Evolutionary conservation across 2,888 invertebrate species (phyloP).

Genomic region (Melolontha melolontha): DNA sequence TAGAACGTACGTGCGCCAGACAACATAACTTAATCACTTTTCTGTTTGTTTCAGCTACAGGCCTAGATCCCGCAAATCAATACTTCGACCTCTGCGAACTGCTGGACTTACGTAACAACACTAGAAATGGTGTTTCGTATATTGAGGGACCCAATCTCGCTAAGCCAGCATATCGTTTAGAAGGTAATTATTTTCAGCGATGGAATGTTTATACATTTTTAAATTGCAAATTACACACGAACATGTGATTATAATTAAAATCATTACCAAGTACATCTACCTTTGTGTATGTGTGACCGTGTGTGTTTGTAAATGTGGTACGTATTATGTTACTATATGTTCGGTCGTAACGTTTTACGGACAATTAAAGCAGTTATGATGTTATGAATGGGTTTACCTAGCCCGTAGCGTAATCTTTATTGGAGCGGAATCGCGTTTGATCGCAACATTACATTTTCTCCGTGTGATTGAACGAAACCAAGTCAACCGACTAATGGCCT

Average conservation of each 20-base stretch:
- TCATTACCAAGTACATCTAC: too few relatives aligned
- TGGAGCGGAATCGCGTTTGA: constrained; percentile 17
- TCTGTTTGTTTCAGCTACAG: constrained; percentile 70
- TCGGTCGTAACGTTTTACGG: constrained; percentile 21
- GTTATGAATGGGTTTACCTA: constrained; percentile 29
- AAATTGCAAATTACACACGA: too few relatives aligned
- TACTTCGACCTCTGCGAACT: constrained; percentile 83
- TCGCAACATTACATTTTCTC: constrained; percentile 43
- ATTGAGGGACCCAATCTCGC: constrained; percentile 76
- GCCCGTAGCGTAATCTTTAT: constrained; percentile 22
- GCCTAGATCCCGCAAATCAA: constrained; percentile 65
- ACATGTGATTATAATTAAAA: constrained; percentile 4
- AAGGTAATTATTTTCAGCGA: constrained; percentile 69
- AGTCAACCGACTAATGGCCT: constrained; percentile 50
- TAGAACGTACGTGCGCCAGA: constrained; percentile 14
- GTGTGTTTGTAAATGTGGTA: neutral
- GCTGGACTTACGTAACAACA: constrained; percentile 82
- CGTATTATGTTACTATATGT: neutral
- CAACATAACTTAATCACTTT: constrained; percentile 34
- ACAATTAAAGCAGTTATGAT: constrained; percentile 27
- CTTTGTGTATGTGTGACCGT: too few relatives aligned
- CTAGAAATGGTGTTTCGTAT: constrained; percentile 77
- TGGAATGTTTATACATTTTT: too few relatives aligned
- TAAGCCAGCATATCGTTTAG: constrained; percentile 78
- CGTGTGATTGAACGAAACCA: constrained; percentile 52